A percentile compares a stretch with the other conserved stretches of the same genome.
Evolutionary conservation across 1,140 invertebrate species (phyloP).

Genomic region (Conus betulinus): DNA sequence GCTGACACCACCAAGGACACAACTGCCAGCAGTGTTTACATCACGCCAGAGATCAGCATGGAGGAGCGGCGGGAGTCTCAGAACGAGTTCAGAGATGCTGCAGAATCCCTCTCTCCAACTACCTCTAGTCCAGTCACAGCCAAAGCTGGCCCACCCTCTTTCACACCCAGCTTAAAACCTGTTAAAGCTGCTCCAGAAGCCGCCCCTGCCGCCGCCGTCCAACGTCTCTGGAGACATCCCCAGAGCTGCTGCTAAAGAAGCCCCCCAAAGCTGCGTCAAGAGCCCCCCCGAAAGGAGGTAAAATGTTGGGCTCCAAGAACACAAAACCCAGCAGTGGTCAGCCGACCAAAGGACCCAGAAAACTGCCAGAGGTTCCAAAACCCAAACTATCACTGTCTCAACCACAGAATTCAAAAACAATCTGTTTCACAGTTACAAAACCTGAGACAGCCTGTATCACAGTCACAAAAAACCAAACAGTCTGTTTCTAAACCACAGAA

Average conservation of each 20-base stretch:
- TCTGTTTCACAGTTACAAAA: conserved; percentile 21
- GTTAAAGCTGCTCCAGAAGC: background rate
- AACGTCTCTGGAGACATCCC: background rate
- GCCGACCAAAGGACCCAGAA: conserved; percentile 15
- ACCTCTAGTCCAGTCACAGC: background rate
- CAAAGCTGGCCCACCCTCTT: background rate
- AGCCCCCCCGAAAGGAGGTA: conserved; percentile 10
- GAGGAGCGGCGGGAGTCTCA: conserved; percentile 34
- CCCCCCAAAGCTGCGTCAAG: background rate
- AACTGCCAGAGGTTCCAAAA: conserved; percentile 43
- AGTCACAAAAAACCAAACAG: background rate
- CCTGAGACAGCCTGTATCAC: background rate
- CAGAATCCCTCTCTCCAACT: background rate
- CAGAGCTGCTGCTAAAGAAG: background rate
- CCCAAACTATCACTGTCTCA: background rate
- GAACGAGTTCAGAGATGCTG: background rate
- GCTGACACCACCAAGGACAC: conserved; percentile 22
- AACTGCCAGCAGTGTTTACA: conserved; percentile 56
- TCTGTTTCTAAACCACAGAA: conserved; percentile 19
- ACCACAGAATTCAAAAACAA: too few relatives aligned
- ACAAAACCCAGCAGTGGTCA: background rate
- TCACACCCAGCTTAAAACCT: background rate
- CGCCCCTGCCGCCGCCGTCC: background rate
- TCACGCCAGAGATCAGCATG: conserved; percentile 61
- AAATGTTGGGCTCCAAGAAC: background rate